phyloP scores from a whole-genome alignment of 2,888 invertebrate species.

The Tenodera sinensis region DNA sequence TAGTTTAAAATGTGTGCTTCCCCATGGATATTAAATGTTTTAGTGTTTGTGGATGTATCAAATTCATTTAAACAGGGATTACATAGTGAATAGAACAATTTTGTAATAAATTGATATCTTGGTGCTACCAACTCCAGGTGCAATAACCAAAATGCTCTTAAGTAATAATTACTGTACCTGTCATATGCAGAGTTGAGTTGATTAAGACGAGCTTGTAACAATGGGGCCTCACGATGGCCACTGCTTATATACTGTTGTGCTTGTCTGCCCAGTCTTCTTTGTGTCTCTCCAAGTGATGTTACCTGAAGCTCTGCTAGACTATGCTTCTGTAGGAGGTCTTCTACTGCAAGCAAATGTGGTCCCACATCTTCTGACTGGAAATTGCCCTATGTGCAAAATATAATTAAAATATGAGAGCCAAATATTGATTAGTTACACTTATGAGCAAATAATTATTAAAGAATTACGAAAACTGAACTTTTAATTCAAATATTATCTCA shows the following conservation, averaged over 20 bases:
- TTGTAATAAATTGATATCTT: too few relatives aligned
- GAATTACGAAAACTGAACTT: too few relatives aligned
- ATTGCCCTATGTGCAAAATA: conserved; percentile 6
- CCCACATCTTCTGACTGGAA: conserved; percentile 80
- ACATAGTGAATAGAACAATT: too few relatives aligned
- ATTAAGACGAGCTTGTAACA: conserved; percentile 68
- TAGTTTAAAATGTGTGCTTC: too few relatives aligned
- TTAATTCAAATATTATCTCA: too few relatives aligned
- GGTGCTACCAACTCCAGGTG: too few relatives aligned
- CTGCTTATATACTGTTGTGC: conserved; percentile 56
- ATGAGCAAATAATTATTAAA: too few relatives aligned
- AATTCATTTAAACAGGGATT: too few relatives aligned
- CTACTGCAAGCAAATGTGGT: conserved; percentile 89
- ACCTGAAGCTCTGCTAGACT: conserved; percentile 88
- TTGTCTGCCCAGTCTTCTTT: conserved; percentile 70
- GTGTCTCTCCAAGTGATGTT: conserved; percentile 81
- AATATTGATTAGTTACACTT: too few relatives aligned
- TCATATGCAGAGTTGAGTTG: conserved; percentile 75
- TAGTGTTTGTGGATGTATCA: too few relatives aligned
- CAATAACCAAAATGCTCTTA: not conserved
- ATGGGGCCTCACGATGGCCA: conserved; percentile 54
- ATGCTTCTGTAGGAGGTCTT: conserved; percentile 91
- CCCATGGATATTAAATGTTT: too few relatives aligned
- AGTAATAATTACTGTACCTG: conserved; percentile 48
- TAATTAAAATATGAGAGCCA: not conserved